Percentiles rank a stretch among this genome's conserved stretches.
Conservation (phyloP, 2,888 invertebrate genomes). For the Theristus sp. region DNA sequence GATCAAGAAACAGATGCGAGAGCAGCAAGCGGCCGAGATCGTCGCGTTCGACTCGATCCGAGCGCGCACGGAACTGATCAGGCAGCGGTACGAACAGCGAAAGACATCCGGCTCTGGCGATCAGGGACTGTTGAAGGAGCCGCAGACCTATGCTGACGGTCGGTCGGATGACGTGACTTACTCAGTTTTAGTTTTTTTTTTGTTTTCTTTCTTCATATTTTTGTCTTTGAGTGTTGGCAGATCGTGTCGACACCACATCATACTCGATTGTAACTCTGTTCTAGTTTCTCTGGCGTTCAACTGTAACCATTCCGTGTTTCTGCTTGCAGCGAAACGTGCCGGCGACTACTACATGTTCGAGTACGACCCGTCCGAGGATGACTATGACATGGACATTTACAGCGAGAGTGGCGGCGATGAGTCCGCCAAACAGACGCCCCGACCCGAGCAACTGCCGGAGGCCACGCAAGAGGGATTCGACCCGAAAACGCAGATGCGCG, state of each 20-base stretch:
- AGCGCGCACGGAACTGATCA: conserved; percentile 79
- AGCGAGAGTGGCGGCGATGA: too few species aligned
- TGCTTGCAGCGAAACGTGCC: conserved; percentile 65
- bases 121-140: conserved; percentile 11
- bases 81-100: conserved; percentile 12
- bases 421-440: too few species aligned
- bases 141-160: conserved; percentile 23
- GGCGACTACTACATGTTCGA: conserved; percentile 99
- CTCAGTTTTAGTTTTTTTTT: too few species aligned
- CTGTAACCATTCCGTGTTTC: not conserved
- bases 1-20: conserved; percentile 64
- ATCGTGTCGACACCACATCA: too few species aligned
- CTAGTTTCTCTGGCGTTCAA: not conserved
- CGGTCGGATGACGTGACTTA: not conserved
- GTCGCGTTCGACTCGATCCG: conserved; percentile 75
- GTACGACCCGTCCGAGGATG: conserved; percentile 40
- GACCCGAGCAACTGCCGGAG: not conserved
- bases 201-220: too few species aligned
- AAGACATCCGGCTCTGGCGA: conserved; percentile 8
- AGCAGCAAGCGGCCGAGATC: conserved; percentile 66
- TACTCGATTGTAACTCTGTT: too few species aligned
- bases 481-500: not conserved
- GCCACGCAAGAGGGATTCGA: not conserved
- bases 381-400: conserved; percentile 1
- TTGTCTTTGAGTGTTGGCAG: too few species aligned